Evolutionary conservation across 2,888 invertebrate species (phyloP), one percentile per base, ranked within the genome.

Genomic region (Amorpha juglandis): DNA sequence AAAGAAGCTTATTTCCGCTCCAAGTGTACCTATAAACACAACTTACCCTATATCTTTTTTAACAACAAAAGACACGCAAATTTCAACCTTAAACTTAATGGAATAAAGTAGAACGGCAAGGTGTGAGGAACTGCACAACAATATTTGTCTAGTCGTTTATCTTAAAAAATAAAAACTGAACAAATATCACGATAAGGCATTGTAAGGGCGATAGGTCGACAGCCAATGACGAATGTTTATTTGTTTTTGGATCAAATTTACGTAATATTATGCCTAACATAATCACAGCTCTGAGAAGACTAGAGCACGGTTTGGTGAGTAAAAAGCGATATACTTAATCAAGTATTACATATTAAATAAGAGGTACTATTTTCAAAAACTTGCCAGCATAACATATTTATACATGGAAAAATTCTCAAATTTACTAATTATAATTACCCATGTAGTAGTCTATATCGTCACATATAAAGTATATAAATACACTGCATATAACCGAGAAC

Each of bases 1-100:
- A 93, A 92, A 92, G 92, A 83, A 88, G 88, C 91, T 91, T 92
- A 92, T 92, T 92, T 93, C 92, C 92, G 91, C 81, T 88, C 87
- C 81, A 77, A 58, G 42, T 84, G 80, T 79, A 78, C 78, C 81
- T 81, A 84, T 80, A 87, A 85, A 81, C 79, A 79, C 87, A 80
- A 83, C 75, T 80, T 81, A 80, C 75, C 76, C 82, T 73, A 77
- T 66, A 76, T 80, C 71, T 75, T 69, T 63, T 65, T 64, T 1
- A 11, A 62, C 66, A 72, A 67, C 62, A 69, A 74, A 78, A 71
- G 47, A 4, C 63, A 72, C n/a, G 12, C 72, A 7, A 82, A 69
- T 70, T 52, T 74, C 65, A 71, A 80, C 81, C 73, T 70, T 82
- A 78, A 58, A 0, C 0, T 0, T 19, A 0, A 0, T 0, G 0